Evolutionary conservation across 2,797 vertebrate species (phyloP), one percentile per base, ranked within the genome.

Genomic region (Schizopygopsis malacanthus): DNA sequence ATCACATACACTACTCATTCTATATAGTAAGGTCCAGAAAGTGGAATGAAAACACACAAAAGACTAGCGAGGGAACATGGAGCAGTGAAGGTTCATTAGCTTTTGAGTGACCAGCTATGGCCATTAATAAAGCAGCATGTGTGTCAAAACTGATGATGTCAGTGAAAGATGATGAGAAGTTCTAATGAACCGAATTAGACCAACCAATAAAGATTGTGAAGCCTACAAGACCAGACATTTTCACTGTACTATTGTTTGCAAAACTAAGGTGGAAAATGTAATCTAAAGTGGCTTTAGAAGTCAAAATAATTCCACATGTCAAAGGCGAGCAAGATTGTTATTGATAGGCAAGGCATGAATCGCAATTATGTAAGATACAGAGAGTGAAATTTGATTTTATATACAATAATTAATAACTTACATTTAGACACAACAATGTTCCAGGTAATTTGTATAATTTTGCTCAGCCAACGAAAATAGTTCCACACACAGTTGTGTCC

Each of bases 111-210:
- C 52, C 54, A 37, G 47, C 15, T 73, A 33, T 71, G 2, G 13
- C 43, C 82, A 78, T 82, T 67, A 84, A 45, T 37, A 73, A 75
- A 45, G 25, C 63, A 50, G 77, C 18, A 86, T 81, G 78, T 85
- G 81, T 87, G 83, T 86, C 85, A 89, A 47, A 33, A 82, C 76
- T 67, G 28, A 33, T 33, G 28, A 33, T 33, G 28, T 33, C 28
- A 33, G 28, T 33, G 28, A 33, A 67, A 81, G 83, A 81, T 69
- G 45, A 45, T 13, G 41, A 79, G 25, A 5, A 75, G 45, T 81
- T 90, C 28, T 81, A 70, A 87, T 8, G 7, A 76, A 82, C 81
- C 54, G 33, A 83, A 86, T 69, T 16, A 63, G 70, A 82, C 75
- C 80, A 80, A 5, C 11, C 3, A 71, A 22, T 18, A 33, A 22